Conservation (phyloP, 2,797 vertebrate genomes). For the Periparus ater region DNA sequence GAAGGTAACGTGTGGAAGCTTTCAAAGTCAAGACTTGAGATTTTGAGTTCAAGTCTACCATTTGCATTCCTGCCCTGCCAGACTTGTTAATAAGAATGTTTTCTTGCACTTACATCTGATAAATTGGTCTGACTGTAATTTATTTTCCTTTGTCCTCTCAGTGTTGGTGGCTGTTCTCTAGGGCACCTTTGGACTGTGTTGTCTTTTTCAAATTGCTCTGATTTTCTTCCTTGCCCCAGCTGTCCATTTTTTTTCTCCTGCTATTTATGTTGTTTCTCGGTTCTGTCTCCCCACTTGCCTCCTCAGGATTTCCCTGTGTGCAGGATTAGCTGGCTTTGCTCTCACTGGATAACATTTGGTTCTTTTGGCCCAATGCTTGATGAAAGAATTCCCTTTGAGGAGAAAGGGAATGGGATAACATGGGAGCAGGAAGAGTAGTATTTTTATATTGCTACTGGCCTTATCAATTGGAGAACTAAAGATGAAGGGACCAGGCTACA, state of each 20-base stretch:
- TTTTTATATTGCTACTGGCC: background rate
- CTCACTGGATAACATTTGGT: background rate
- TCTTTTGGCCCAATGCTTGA: background rate
- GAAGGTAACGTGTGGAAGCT: constrained; percentile 81
- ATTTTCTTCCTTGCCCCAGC: background rate
- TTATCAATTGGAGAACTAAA: background rate
- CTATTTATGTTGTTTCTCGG: background rate
- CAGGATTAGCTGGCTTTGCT: background rate
- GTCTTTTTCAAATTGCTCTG: background rate
- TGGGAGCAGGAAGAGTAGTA: background rate
- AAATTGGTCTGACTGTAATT: background rate
- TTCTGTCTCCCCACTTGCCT: background rate
- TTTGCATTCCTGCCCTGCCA: background rate
- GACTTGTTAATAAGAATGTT: background rate
- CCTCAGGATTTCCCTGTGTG: background rate
- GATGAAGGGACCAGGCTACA: background rate
- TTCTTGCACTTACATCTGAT: background rate
- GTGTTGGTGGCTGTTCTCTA: background rate
- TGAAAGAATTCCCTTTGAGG: background rate
- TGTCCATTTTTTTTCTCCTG: background rate
- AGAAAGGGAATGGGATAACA: background rate
- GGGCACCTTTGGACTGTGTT: background rate
- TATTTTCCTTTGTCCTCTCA: background rate
- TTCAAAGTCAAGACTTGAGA: background rate
- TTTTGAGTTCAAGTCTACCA: background rate